Base-by-base conservation (phyloP, 2,113 vertebrate genomes). In the Python bivittatus region DNA sequence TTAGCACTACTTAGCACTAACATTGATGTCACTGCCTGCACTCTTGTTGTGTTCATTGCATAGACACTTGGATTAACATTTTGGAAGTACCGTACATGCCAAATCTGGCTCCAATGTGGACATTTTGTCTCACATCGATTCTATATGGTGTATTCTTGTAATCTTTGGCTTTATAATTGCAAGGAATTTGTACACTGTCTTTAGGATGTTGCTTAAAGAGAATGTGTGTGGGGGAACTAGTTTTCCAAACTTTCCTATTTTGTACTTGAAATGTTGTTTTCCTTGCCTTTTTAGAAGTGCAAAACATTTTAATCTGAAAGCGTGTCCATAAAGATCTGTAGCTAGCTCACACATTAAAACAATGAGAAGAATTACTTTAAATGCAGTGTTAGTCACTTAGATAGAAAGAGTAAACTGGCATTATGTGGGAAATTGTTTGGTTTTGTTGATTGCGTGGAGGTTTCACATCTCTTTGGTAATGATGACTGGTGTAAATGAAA, bases 401-500 rank as follows among this genome's bases (percentile, higher is more conserved):
- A 87, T 92, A 93, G 83, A 93, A 94, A 94, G 94, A 92, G 93
- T 94, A 91, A 95, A 92, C 88, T 93, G 93, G 93, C 92, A 79
- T 92, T 95, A 92, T 93, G 93, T 94, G 64, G 91, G 94, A 94
- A 95, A 96, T 92, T 61, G 57, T 94, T 95, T 92, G 92, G 87
- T 96, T 95, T 95, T 96, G 95, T 92, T 68, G 52, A 79, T 48
- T 11, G 42, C 88, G 93, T 94, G 95, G 92, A 96, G 91, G 92
- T 93, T 95, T 94, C 95, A 57, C 95, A 56, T 96, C 92, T 96
- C 87, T 91, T 94, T 93, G 56, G 56, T 96, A 94, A 92, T 88
- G 90, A 87, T 88, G 92, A 86, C 93, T 93, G 94, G 91, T 94
- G 94, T 93, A 94, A 95, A 96, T 96, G 94, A 96, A 95, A 64